Evolutionary conservation across 2,888 invertebrate genomes (phyloP).

Genomic region (Cerastoderma edule): DNA sequence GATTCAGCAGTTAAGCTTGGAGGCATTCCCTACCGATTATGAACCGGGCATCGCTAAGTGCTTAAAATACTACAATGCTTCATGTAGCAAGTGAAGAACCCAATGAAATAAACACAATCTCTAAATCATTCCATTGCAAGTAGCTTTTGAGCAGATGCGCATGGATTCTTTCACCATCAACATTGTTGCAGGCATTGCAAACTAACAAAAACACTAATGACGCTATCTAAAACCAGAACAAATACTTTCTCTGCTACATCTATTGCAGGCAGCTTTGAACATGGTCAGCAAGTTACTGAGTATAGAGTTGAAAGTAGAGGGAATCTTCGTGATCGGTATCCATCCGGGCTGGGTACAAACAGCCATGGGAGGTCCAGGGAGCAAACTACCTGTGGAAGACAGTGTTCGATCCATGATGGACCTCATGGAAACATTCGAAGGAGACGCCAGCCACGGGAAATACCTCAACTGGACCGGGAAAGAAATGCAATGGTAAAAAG

Average conservation of each 20-base stretch:
- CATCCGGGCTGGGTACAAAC: conserved; percentile 8
- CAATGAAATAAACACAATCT: no score
- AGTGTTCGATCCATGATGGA: neutral
- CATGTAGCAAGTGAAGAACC: no score
- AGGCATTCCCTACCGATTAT: no score
- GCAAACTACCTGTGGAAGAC: neutral
- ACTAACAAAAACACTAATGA: neutral
- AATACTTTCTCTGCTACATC: neutral
- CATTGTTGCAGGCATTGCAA: neutral
- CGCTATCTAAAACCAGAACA: neutral
- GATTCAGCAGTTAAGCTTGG: no score
- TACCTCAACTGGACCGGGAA: neutral
- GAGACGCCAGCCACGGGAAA: conserved; percentile 1
- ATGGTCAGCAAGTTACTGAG: conserved; percentile 3
- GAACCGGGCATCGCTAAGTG: no score
- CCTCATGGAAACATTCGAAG: neutral
- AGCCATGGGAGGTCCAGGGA: neutral
- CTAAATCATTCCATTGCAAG: no score
- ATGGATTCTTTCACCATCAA: neutral
- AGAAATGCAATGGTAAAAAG: conserved; percentile 7
- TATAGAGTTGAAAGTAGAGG: neutral
- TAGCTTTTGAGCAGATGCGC: neutral
- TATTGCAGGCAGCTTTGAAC: conserved; percentile 1
- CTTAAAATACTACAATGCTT: neutral
- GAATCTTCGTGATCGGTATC: conserved; percentile 1